A percentile compares a stretch with the other conserved stretches of the same genome.
phyloP scores from a whole-genome alignment of 37 sponge, comb jelly and placozoan species.

The Ephydatia muelleri region DNA sequence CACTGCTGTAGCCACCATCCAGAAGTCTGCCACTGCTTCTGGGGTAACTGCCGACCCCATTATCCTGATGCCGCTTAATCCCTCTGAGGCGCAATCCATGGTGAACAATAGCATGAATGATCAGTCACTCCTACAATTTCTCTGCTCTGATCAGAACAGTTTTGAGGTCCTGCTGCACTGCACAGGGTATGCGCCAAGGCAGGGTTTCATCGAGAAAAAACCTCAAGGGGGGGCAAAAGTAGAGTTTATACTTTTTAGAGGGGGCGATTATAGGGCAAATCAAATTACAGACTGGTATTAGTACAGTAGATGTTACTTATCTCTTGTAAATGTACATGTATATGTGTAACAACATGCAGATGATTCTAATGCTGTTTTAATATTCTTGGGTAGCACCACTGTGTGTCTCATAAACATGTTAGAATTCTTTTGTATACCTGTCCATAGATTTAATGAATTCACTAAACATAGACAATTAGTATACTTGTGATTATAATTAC shows the following conservation, averaged over 20 bases:
- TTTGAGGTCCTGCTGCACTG: too few species aligned
- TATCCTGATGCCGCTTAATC: too few species aligned
- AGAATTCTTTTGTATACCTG: neutral
- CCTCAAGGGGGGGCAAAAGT: constrained; percentile 1
- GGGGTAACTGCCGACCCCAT: too few species aligned
- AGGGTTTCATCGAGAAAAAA: neutral
- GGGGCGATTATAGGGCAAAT: neutral
- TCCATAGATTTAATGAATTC: neutral
- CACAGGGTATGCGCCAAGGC: too few species aligned
- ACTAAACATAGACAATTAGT: neutral
- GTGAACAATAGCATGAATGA: too few species aligned
- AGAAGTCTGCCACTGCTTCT: too few species aligned
- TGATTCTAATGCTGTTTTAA: neutral
- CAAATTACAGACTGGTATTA: neutral
- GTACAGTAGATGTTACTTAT: neutral
- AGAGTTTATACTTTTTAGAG: neutral
- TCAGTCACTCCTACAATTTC: too few species aligned
- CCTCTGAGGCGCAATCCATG: too few species aligned
- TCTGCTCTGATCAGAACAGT: too few species aligned
- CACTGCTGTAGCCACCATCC: too few species aligned
- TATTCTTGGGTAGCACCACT: neutral
- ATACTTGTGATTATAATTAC: neutral
- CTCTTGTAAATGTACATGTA: neutral
- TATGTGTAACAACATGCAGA: neutral
- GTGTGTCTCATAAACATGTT: neutral